Percentiles rank a stretch among this genome's conserved stretches.
phyloP scores from a whole-genome alignment of 2,888 invertebrate species.

The Cinara cedri region DNA sequence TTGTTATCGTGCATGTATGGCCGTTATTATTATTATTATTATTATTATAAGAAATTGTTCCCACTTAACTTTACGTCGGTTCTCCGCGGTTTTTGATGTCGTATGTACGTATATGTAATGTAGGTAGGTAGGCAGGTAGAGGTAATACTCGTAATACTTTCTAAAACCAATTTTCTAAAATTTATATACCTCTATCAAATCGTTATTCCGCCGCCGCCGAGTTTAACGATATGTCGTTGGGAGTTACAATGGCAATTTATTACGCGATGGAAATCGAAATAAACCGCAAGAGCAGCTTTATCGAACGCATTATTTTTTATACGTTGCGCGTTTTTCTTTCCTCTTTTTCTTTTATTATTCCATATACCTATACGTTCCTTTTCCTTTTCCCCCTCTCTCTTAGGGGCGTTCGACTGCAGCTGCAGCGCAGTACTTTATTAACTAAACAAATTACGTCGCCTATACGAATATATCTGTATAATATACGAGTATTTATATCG shows the following conservation, averaged over 20 bases:
- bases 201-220: constrained; percentile 12
- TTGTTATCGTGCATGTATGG: too few species aligned
- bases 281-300: constrained; percentile 33
- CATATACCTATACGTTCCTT: background rate
- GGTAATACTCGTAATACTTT: constrained; percentile 28
- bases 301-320: constrained; percentile 34
- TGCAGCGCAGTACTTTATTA: too few species aligned
- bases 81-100: background rate
- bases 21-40: too few species aligned
- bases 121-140: too few species aligned
- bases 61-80: background rate
- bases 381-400: too few species aligned
- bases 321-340: constrained; percentile 23
- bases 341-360: background rate
- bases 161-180: constrained; percentile 36
- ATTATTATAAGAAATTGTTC: constrained; percentile 15
- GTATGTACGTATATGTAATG: background rate
- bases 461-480: too few species aligned
- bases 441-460: too few species aligned
- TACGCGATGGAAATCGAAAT: constrained; percentile 41
- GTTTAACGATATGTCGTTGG: constrained; percentile 44
- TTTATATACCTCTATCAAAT: constrained; percentile 44
- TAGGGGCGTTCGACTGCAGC: too few species aligned
- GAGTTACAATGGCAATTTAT: constrained; percentile 30
- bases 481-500: too few species aligned